phyloP scores from a whole-genome alignment of 2,888 invertebrate genomes.

The Oscheius myriophilus region DNA sequence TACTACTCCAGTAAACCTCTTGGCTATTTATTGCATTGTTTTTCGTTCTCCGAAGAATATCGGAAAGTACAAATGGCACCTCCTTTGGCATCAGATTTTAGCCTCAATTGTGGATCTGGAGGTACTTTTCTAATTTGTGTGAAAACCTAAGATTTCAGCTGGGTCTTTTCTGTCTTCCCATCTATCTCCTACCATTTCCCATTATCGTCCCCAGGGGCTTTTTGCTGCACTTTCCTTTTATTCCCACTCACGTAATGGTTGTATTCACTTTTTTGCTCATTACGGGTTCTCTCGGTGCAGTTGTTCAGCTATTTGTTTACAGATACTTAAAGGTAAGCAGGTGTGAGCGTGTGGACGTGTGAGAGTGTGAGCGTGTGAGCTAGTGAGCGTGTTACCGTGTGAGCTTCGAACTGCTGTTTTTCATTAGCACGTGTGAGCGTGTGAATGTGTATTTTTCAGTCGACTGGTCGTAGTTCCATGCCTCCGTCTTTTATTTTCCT shows the following conservation, averaged over 20 bases:
- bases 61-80: slow-evolving; percentile 1
- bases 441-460: neutral
- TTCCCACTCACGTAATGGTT: neutral
- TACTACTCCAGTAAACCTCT: neutral
- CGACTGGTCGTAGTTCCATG: neutral
- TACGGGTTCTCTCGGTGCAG: neutral
- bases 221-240: neutral
- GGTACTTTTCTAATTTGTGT: neutral
- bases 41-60: neutral
- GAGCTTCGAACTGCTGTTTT: too few species aligned
- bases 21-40: neutral
- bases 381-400: too few species aligned
- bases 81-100: neutral
- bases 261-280: neutral
- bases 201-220: neutral
- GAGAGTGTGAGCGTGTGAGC: too few species aligned
- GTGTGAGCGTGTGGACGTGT: too few species aligned
- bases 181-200: neutral
- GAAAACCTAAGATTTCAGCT: neutral
- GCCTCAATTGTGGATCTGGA: neutral
- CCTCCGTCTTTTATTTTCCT: neutral
- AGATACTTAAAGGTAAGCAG: neutral
- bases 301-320: neutral
- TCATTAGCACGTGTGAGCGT: too few species aligned
- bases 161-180: neutral